These are phyloP conservation scores for Saxicola maurus DNA, from an alignment of 2,797 vertebrate genomes.

Conservation along the genomic window DNA sequence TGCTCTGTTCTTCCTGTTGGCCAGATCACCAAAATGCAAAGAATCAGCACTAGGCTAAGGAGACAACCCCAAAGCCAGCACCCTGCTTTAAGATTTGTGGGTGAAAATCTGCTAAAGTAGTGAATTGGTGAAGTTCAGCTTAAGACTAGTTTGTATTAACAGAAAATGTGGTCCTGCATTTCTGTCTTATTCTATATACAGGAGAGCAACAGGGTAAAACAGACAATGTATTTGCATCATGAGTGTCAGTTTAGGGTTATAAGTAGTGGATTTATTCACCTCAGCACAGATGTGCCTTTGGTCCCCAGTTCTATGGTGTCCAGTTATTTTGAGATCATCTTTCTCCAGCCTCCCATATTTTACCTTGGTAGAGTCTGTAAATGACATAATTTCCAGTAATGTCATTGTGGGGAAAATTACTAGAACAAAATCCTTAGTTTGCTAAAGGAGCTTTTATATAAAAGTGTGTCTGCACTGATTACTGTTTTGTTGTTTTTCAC, in stretches of 20 bases:
- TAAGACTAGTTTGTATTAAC: background rate
- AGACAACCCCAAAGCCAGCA: background rate
- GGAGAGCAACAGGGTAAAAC: slow-evolving; percentile 5
- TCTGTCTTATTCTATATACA: slow-evolving; percentile 12
- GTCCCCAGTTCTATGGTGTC: slow-evolving; percentile 51
- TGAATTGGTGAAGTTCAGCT: background rate
- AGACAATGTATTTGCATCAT: background rate
- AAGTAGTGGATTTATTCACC: slow-evolving; percentile 39
- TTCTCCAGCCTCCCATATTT: slow-evolving; percentile 36
- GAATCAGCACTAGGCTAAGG: background rate
- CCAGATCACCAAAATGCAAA: background rate
- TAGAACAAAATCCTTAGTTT: slow-evolving; percentile 47
- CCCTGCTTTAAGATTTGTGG: background rate
- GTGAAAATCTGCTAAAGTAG: background rate
- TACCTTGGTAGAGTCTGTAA: slow-evolving; percentile 11
- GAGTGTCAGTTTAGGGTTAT: slow-evolving; percentile 31
- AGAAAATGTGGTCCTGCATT: background rate
- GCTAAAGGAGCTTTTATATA: slow-evolving; percentile 37
- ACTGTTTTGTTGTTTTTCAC: slow-evolving; percentile 9
- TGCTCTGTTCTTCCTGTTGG: background rate
- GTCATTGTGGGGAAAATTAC: slow-evolving; percentile 13
- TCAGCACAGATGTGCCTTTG: slow-evolving; percentile 57
- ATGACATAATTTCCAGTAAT: slow-evolving; percentile 13
- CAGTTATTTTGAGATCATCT: slow-evolving; percentile 35
- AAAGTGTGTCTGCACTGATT: background rate